Conservation (phyloP, 2,888 invertebrate species). For the Scaptomyza caliginosa region DNA sequence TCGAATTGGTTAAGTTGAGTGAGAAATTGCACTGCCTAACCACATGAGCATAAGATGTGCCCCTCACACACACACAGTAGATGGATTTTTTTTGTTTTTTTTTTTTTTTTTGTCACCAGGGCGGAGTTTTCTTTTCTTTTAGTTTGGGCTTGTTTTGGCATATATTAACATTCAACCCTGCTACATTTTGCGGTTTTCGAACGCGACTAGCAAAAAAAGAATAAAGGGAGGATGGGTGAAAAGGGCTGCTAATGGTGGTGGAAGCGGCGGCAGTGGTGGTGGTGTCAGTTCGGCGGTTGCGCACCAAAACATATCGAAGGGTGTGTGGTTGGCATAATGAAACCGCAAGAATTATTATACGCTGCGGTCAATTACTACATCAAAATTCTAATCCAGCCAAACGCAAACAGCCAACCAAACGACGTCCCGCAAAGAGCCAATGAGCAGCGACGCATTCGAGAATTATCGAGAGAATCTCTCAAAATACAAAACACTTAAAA, state of each 20-base stretch:
- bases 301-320: slow-evolving; percentile 60
- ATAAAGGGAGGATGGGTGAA: too few relatives aligned
- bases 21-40: slow-evolving; percentile 55
- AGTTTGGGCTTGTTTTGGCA: slow-evolving; percentile 23
- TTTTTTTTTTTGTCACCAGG: slow-evolving; percentile 42
- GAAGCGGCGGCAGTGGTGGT: slow-evolving; percentile 1
- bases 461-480: background rate
- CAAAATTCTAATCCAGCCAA: slow-evolving; percentile 62
- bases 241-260: slow-evolving; percentile 14
- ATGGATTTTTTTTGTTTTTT: slow-evolving; percentile 28
- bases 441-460: slow-evolving; percentile 39
- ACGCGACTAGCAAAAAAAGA: background rate
- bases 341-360: slow-evolving; percentile 82
- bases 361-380: slow-evolving; percentile 79
- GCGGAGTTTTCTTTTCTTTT: slow-evolving; percentile 65
- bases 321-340: slow-evolving; percentile 77
- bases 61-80: slow-evolving; percentile 33
- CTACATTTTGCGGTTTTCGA: slow-evolving; percentile 68
- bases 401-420: slow-evolving; percentile 57
- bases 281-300: slow-evolving; percentile 63
- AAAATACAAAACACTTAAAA: slow-evolving; percentile 16
- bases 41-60: slow-evolving; percentile 59
- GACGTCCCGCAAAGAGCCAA: slow-evolving; percentile 49
- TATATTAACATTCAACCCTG: slow-evolving; percentile 66
- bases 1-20: slow-evolving; percentile 48